Evolutionary conservation across 2,888 invertebrate species (phyloP), one percentile per base, ranked within the genome.

Genomic region (Drosophila stalkeri): DNA sequence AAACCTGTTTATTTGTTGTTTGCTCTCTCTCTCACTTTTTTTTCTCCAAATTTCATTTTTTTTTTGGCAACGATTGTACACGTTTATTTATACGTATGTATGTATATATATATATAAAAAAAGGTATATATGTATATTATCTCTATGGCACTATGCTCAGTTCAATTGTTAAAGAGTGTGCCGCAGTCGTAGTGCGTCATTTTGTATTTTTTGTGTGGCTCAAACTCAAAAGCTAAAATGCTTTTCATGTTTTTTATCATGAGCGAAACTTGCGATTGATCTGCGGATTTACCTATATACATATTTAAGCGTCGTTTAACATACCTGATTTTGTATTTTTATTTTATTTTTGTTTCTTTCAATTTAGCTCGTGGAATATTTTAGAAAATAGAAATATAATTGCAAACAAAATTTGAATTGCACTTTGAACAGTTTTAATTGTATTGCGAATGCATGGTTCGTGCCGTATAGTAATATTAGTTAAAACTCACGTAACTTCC

Each of bases 1-100:
- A 86, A 82, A 82, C 84, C 86, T 73, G 86, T 86, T 84, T 70
- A 16, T 55, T 55, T 27, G 75, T 86, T 79, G 74, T 56, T 64
- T 62, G 72, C 43, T 35, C 20, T 35, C 18, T 54, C 37, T 37
- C 37, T 27, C 27, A 27, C 27, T 27, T 41, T 41, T 41, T 12
- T 55, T 62, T 27, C 47, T 60, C 46, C 54, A 57, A 39, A 23
- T 43, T 12, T 33, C 44, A 23, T 43, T 12, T 33, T 59, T 33
- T 52, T 76, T 75, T 78, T 75, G 55, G 67, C 79, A 72, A 52
- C 73, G 69, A 62, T 65, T 65, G 60, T 60, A 44, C 59, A 54
- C 52, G 31, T 52, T n/a, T 60, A n/a, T 61, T 23, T 49, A 2
- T 11, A 46, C 12, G 11, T 37, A 12, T 16, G 8, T 37, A 18